Evolutionary conservation across 2,113 vertebrate genomes (phyloP), one percentile per base, ranked within the genome.

Genomic region (Anser cygnoides): DNA sequence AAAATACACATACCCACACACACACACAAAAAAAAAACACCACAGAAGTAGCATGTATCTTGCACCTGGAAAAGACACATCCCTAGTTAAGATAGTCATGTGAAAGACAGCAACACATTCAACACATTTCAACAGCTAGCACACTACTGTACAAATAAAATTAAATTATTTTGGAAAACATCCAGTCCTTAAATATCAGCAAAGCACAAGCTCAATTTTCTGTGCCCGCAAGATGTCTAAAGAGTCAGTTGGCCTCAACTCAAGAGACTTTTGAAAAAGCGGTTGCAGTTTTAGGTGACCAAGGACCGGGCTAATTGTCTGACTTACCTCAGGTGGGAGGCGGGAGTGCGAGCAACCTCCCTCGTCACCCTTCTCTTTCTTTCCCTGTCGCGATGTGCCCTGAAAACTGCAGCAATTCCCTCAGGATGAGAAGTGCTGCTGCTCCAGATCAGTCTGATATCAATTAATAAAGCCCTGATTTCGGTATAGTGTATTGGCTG

Each of bases 311-410:
- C 13, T 50, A 9, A 15, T 43, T 43, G 44, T 11, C n/a, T 35
- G 73, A 7, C 49, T 57, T 20, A 65, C 79, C 37, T 86, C 55
- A 80, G 54, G 31, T 14, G 20, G 59, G 65, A 43, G 1, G 3
- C 46, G 49, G 61, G 28, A 57, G 78, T 57, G n/a, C 49, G 37
- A 58, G 55, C 58, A 58, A 55, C 43, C 52, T 57, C 46, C 46
- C 6, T 4, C 18, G 25, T 13, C 87, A 63, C 23, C 21, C 13
- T 39, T n/a, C 57, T 35, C 39, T 35, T 50, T 65, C 78, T 62
- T n/a, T 49, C 28, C 46, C 62, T 44, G 20, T 14, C 13, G 1
- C 19, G 54, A 5, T 4, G 13, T 0, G 0, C 66, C 52, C 43
- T 37, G 44, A 72, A 84, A 29, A 4, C 3, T 1, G 43, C 61